A percentile compares a stretch with the other conserved stretches of the same genome.
These are phyloP conservation scores for Dromius quadrimaculatus DNA, from an alignment of 2,888 invertebrate species.

Conservation along the genomic window DNA sequence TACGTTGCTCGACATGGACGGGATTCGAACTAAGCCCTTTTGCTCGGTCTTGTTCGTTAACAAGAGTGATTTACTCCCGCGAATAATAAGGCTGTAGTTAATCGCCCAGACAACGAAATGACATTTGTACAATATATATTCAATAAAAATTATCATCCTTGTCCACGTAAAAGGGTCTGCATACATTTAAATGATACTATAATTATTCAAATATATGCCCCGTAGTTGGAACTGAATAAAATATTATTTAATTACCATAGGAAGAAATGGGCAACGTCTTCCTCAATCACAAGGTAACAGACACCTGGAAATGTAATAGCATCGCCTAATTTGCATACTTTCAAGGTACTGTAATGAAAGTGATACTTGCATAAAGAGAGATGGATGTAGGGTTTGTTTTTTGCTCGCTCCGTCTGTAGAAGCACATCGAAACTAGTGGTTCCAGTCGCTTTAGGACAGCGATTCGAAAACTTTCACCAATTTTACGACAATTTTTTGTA, in stretches of 20 bases:
- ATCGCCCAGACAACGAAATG: too few species aligned
- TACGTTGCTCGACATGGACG: background rate
- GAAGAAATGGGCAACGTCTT: constrained; percentile 1
- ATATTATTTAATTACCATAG: constrained; percentile 31
- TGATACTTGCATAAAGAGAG: constrained; percentile 4
- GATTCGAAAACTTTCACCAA: too few species aligned
- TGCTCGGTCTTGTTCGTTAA: constrained; percentile 4
- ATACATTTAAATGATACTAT: too few species aligned
- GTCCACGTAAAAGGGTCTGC: too few species aligned
- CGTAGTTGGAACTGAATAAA: too few species aligned
- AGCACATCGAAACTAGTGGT: constrained; percentile 8
- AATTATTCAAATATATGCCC: too few species aligned
- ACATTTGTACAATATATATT: too few species aligned
- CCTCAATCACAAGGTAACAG: constrained; percentile 24
- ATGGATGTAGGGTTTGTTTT: constrained; percentile 30
- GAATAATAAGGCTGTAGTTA: too few species aligned
- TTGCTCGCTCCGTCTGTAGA: background rate
- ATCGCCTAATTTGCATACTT: constrained; percentile 18
- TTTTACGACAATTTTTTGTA: too few species aligned
- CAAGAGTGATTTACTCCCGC: too few species aligned
- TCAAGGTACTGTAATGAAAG: constrained; percentile 34
- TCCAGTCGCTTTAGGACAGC: too few species aligned
- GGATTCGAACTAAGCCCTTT: constrained; percentile 30
- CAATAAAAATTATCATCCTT: too few species aligned
- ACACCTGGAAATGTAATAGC: constrained; percentile 21